These are phyloP conservation scores for Hirtodrosophila confusa DNA, from an alignment of 2,888 invertebrate species.

Conservation along the genomic window DNA sequence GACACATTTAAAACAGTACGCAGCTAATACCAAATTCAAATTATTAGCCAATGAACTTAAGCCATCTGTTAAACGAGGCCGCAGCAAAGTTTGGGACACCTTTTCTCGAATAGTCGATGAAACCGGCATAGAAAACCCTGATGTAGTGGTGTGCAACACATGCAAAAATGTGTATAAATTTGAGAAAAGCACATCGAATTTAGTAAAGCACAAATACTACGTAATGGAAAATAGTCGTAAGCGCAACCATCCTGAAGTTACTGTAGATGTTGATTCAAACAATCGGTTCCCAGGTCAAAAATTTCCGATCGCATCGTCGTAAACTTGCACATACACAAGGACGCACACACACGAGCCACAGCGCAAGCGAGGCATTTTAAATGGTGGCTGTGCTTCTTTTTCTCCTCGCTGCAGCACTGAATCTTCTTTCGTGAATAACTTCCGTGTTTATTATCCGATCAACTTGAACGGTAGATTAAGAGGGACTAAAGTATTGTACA, in stretches of 20 bases:
- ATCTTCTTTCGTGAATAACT: too few relatives aligned
- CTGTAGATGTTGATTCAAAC: conserved; percentile 5
- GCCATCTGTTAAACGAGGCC: not conserved
- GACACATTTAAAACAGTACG: not conserved
- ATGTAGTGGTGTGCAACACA: conserved; percentile 16
- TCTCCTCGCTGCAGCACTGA: too few relatives aligned
- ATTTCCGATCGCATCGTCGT: too few relatives aligned
- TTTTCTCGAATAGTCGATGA: conserved; percentile 10
- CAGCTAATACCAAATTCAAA: conserved; percentile 1
- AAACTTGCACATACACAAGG: too few relatives aligned
- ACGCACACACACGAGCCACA: too few relatives aligned
- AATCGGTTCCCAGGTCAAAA: too few relatives aligned
- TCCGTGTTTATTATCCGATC: too few relatives aligned
- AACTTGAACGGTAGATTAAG: too few relatives aligned
- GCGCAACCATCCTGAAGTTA: conserved; percentile 6
- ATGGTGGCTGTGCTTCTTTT: too few relatives aligned
- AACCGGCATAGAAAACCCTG: conserved; percentile 3
- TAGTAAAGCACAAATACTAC: conserved; percentile 16
- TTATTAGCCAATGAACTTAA: not conserved
- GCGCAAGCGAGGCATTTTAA: too few relatives aligned
- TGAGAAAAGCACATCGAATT: conserved; percentile 14
- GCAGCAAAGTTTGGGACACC: conserved; percentile 12
- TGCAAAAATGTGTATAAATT: conserved; percentile 10
- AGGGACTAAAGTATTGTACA: too few relatives aligned
- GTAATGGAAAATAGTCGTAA: not conserved